Conservation (phyloP, 2,113 vertebrate genomes). For the Brachyistius frenatus region DNA sequence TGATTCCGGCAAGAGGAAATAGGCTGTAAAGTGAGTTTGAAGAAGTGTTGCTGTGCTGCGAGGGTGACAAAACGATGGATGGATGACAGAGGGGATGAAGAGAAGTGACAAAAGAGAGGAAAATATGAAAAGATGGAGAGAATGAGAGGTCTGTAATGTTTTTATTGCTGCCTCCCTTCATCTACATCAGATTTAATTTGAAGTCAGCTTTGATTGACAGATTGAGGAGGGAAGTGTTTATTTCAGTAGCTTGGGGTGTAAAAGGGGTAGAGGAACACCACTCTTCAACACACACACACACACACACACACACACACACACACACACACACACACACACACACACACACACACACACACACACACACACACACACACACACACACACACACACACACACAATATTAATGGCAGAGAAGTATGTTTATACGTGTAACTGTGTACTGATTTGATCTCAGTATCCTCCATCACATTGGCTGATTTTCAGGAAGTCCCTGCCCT, state of each 20-base stretch:
- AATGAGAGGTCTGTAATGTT: slow-evolving; percentile 7
- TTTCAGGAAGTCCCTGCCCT: slow-evolving; percentile 48
- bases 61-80: slow-evolving; percentile 34
- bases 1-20: slow-evolving; percentile 1
- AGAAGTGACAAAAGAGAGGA: slow-evolving; percentile 13
- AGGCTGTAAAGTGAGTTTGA: slow-evolving; percentile 14
- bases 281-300: background rate
- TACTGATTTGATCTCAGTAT: background rate
- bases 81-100: slow-evolving; percentile 24
- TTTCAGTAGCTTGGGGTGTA: slow-evolving; percentile 14
- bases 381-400: background rate
- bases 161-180: background rate
- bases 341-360: too few relatives aligned
- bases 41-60: slow-evolving; percentile 9
- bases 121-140: slow-evolving; percentile 12
- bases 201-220: slow-evolving; percentile 39
- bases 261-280: background rate
- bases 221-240: slow-evolving; percentile 44
- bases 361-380: too few relatives aligned
- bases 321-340: too few relatives aligned
- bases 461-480: slow-evolving; percentile 20
- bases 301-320: too few relatives aligned
- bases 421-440: background rate
- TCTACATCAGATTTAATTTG: slow-evolving; percentile 13
- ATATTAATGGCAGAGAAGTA: too few relatives aligned